Evolutionary conservation across 2,888 invertebrate genomes (phyloP), one percentile per base, ranked within the genome.

Genomic region (Drosophila austrosaltans): DNA sequence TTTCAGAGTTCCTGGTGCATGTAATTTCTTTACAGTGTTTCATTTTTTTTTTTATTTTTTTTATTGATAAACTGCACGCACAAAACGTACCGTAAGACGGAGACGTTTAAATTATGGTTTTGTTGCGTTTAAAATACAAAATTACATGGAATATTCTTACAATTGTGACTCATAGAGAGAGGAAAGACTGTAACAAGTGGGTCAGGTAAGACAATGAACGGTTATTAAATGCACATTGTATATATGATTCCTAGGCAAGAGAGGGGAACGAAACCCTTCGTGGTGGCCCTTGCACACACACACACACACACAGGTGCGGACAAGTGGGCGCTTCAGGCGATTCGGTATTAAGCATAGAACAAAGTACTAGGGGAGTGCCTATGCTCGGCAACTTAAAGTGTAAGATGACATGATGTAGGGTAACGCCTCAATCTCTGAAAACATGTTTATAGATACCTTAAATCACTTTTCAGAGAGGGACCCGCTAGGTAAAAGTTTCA

Each of bases 51-150:
- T 78, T 72, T 82, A 75, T 32, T 36, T 54, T 53, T 16, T 20
- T 63, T 75, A 84, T 78, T 78, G 74, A 87, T 75, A 76, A 81
- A 78, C 83, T 76, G 83, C 82, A 87, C 84, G 87, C 82, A 81
- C 70, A 72, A 71, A 42, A 40, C 30, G 69, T 40, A 10, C 42
- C 63, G 10, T 20, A 40, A 25, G 48, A 48, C 68, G 69, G 66
- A 75, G 62, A 79, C 75, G 72, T 78, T 77, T 75, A 82, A 82
- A 82, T 87, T 82, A 82, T 75, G 83, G 83, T 82, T 82, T 75
- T 48, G 72, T 65, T 74, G 82, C 77, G 68, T 84, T 85, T 78
- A 69, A 87, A 87, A 83, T 78, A 87, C 87, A 83, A 79, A 87
- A 85, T 87, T 75, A 69, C 42, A 74, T 58, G 44, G 62, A 57